Percentiles rank a stretch among this genome's conserved stretches.
Conservation (phyloP, 35 echinoderm and acorn worm genomes). For the Apostichopus japonicus region DNA sequence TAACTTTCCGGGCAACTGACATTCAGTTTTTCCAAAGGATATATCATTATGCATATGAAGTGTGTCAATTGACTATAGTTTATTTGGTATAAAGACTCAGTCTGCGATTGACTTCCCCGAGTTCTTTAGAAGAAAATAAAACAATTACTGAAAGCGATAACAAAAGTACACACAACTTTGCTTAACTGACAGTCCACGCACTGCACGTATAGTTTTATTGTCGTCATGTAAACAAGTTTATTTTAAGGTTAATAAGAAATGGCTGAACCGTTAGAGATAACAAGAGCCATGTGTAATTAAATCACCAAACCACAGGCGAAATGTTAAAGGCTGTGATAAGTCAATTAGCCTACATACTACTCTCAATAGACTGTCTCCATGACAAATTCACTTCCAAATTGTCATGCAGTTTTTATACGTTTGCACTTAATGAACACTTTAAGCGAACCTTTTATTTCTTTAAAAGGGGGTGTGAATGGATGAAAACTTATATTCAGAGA, state of each 20-base stretch:
- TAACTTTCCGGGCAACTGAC: too few relatives aligned
- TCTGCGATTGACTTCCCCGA: too few relatives aligned
- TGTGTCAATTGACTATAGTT: too few relatives aligned
- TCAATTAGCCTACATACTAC: neutral
- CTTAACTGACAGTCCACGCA: neutral
- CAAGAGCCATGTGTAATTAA: neutral
- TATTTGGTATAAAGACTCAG: too few relatives aligned
- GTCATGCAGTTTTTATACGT: neutral
- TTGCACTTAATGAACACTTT: neutral
- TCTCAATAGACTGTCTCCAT: neutral
- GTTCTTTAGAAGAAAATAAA: too few relatives aligned
- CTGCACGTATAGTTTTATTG: neutral
- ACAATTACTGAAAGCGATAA: too few relatives aligned
- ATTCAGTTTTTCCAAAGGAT: too few relatives aligned
- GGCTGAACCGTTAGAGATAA: neutral
- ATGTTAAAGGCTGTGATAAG: neutral
- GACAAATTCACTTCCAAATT: neutral
- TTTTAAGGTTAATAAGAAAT: neutral
- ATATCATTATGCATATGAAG: too few relatives aligned
- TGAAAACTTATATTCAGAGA: neutral
- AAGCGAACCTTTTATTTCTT: neutral
- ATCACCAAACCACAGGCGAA: neutral
- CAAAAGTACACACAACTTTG: too few relatives aligned
- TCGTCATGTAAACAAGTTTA: neutral
- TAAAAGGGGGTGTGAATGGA: neutral